A percentile compares a stretch with the other conserved stretches of the same genome.
phyloP scores from a whole-genome alignment of 2,888 invertebrate genomes.

The Drosophila nigritarsus region DNA sequence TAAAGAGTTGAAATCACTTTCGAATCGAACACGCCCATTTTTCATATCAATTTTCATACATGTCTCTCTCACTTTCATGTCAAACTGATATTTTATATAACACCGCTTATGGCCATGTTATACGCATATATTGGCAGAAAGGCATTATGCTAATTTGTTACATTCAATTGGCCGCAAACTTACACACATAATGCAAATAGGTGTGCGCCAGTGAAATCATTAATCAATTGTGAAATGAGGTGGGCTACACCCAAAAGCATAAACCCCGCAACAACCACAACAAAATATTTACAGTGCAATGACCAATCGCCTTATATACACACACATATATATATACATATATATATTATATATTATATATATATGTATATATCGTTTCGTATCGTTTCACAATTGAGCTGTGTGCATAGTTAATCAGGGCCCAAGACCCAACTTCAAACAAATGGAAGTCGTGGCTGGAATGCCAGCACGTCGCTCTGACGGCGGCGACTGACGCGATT shows the following conservation, averaged over 20 bases:
- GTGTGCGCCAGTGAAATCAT: constrained; percentile 68
- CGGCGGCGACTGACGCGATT: constrained; percentile 24
- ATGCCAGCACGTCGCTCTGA: constrained; percentile 62
- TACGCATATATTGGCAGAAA: constrained; percentile 66
- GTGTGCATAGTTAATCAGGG: constrained; percentile 58
- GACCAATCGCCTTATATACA: constrained; percentile 57
- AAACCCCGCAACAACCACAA: not conserved
- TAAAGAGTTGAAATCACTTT: constrained; percentile 63
- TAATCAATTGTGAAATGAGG: constrained; percentile 75
- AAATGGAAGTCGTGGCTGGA: constrained; percentile 46
- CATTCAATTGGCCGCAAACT: constrained; percentile 30
- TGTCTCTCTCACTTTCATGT: constrained; percentile 66
- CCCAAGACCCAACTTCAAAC: constrained; percentile 28
- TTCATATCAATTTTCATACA: constrained; percentile 29
- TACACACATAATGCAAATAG: constrained; percentile 23
- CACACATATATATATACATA: not conserved
- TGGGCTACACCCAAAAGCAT: constrained; percentile 61
- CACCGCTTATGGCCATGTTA: constrained; percentile 64
- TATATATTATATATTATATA: constrained; percentile 16
- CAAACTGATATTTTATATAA: constrained; percentile 68
- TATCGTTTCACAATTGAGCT: constrained; percentile 54
- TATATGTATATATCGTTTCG: constrained; percentile 23
- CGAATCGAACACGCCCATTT: constrained; percentile 73
- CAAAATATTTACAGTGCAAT: constrained; percentile 55
- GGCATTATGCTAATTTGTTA: constrained; percentile 70